A percentile compares a stretch with the other conserved stretches of the same genome.
phyloP scores from a whole-genome alignment of 2,888 invertebrate genomes.

The Orgyia antiqua region DNA sequence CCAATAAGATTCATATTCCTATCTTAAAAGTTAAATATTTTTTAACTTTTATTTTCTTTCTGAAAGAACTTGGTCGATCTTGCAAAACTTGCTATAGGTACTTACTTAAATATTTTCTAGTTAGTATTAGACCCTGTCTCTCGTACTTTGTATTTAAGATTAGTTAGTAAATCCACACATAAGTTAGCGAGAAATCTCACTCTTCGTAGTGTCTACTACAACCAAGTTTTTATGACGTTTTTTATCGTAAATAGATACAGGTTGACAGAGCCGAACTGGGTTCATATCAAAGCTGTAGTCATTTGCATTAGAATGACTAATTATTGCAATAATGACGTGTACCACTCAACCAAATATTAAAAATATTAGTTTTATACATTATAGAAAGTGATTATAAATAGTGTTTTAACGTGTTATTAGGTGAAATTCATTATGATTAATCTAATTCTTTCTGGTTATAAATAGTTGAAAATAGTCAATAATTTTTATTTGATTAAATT shows the following conservation, averaged over 20 bases:
- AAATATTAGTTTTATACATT: background rate
- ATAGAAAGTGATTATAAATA: background rate
- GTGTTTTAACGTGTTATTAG: background rate
- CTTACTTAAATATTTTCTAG: too few relatives aligned
- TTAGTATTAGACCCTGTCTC: too few relatives aligned
- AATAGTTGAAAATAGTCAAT: too few relatives aligned
- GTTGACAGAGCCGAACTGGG: constrained; percentile 53
- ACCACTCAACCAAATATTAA: background rate
- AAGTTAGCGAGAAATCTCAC: constrained; percentile 54
- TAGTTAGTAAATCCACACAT: constrained; percentile 44
- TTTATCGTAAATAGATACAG: constrained; percentile 47
- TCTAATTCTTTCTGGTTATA: too few relatives aligned
- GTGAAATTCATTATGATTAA: background rate
- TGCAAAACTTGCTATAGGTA: too few relatives aligned
- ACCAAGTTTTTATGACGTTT: constrained; percentile 50
- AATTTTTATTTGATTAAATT: too few relatives aligned
- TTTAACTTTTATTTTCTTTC: too few relatives aligned
- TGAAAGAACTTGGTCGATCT: too few relatives aligned
- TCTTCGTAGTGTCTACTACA: constrained; percentile 36
- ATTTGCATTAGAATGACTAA: constrained; percentile 2
- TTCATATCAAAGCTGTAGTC: constrained; percentile 1
- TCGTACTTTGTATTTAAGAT: too few relatives aligned
- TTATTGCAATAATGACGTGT: background rate
- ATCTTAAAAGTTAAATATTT: too few relatives aligned
- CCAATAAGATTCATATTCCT: too few relatives aligned